These are phyloP conservation scores for Antitype chi DNA, from an alignment of 2,888 invertebrate species.

Conservation along the genomic window DNA sequence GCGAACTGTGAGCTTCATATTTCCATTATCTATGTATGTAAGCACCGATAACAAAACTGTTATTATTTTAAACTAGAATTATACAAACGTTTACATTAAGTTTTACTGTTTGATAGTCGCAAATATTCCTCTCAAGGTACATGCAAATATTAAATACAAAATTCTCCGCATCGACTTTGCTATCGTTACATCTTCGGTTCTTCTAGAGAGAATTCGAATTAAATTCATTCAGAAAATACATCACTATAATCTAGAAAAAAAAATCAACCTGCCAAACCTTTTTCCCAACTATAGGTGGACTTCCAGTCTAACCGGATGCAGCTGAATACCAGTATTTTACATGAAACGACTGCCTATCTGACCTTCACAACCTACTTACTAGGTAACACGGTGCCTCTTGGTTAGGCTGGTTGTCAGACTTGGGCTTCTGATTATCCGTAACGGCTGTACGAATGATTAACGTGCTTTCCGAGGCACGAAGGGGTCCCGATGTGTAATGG, in stretches of 20 bases:
- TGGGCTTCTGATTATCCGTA: no score
- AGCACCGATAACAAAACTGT: background rate
- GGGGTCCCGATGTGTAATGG: no score
- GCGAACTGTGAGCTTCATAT: background rate
- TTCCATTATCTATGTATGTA: background rate
- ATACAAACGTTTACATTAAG: background rate
- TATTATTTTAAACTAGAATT: conserved; percentile 8
- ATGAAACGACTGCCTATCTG: no score
- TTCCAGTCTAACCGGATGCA: no score
- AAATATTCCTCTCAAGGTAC: background rate
- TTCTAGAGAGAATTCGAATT: background rate
- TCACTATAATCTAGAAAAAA: background rate
- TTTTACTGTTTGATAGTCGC: background rate
- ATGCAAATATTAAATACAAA: background rate
- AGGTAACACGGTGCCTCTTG: no score
- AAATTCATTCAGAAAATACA: background rate
- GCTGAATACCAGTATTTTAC: no score
- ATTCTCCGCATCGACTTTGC: background rate
- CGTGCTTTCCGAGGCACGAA: no score
- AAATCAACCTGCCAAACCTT: no score
- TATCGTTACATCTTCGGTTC: background rate
- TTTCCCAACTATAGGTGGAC: no score
- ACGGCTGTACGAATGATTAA: no score
- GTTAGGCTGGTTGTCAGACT: no score
- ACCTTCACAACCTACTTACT: no score